Evolutionary conservation across 1,140 invertebrate species (phyloP), one percentile per base, ranked within the genome.

Genomic region (Spodoptera litura): DNA sequence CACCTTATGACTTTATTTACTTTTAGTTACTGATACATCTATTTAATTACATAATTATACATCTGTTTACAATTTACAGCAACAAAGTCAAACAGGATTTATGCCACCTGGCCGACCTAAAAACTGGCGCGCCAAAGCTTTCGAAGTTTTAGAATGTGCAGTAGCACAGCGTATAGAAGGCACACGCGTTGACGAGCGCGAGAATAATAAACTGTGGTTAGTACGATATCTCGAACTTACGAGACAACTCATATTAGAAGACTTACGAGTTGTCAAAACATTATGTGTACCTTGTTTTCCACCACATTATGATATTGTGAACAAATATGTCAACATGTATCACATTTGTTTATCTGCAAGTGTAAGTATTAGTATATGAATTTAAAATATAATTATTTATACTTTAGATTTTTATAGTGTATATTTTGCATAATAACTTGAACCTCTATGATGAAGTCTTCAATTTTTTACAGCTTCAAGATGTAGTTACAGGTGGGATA

Each of bases 141-240:
- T 98, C 87, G 95, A 97, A 85, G 97, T 99, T 4, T 88, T 99
- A 11, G 97, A 98, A 89, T 96, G 97, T 88, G 97, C 98, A 0
- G 98, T 99, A 0, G 96, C 96, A 0, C 97, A 98, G 81, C 95
- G 97, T 79, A 97, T 98, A 56, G 98, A 98, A 94, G 97, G 97
- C 0, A 99, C 98, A 31, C 98, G 99, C 85, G 96, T 99, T 3
- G 99, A 99, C 84, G 98, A 99, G 87, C 94, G 98, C 72, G 95
- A 96, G 11, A 97, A 97, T 81, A 98, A 99, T 92, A 99, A 99
- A 94, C 97, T 99, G 96, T 99, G 99, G 99, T 95, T 99, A 5
- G 98, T 99, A 3, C 95, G 96, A 25, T 96, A 96, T 61, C 87
- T 97, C 15, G 96, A 97, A 87, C 93, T 99, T n/a, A 98, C 97